Evolutionary conservation across 2,797 vertebrate genomes (phyloP).

Genomic region (Malurus leucopterus): DNA sequence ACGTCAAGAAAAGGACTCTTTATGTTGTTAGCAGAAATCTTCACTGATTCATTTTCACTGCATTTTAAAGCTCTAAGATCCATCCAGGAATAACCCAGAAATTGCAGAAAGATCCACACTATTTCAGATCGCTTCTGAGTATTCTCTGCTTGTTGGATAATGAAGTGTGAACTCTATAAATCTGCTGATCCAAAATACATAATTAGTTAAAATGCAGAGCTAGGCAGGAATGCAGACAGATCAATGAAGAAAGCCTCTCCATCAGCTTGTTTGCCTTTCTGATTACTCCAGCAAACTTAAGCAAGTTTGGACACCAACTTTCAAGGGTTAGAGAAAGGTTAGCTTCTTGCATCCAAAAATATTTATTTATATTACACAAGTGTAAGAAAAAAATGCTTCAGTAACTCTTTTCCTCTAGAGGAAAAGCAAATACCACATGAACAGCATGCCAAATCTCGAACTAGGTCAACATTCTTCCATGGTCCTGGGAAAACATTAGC

Average conservation of each 20-base stretch:
- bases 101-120: background rate
- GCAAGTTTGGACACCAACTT: background rate
- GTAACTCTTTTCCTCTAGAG: background rate
- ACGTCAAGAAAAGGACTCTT: background rate
- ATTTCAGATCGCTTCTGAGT: background rate
- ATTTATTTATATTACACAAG: constrained; percentile 2
- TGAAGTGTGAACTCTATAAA: constrained; percentile 36
- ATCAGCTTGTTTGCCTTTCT: constrained; percentile 37
- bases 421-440: background rate
- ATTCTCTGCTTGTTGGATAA: background rate
- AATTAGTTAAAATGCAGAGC: constrained; percentile 21
- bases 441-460: background rate
- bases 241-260: constrained; percentile 27
- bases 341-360: background rate
- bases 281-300: background rate
- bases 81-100: background rate
- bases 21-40: background rate
- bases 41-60: background rate
- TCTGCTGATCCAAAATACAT: constrained; percentile 26
- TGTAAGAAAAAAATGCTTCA: background rate
- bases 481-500: background rate
- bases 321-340: constrained; percentile 1
- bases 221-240: constrained; percentile 23
- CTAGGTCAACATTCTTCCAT: background rate
- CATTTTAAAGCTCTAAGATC: background rate